phyloP scores from a whole-genome alignment of 2,113 vertebrate species.

The Lamprotornis superbus region DNA sequence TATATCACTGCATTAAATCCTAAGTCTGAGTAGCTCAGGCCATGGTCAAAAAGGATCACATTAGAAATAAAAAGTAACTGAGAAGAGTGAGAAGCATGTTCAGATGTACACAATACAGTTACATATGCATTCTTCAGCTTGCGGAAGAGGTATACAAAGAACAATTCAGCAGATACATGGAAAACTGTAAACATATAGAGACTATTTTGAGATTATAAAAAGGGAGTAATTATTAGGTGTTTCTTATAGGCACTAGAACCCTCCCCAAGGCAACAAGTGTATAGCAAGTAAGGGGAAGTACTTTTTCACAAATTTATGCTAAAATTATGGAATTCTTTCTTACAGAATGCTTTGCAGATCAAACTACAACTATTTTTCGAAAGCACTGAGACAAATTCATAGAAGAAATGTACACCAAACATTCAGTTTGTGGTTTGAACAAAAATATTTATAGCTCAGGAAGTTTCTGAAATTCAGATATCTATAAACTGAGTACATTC shows the following conservation, averaged over 20 bases:
- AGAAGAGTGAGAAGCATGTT: background rate
- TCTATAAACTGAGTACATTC: background rate
- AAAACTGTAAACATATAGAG: background rate
- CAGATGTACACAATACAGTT: background rate
- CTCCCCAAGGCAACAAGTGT: background rate
- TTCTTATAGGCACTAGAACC: background rate
- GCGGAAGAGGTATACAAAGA: background rate
- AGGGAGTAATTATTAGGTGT: background rate
- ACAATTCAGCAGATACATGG: background rate
- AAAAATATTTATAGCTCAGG: background rate
- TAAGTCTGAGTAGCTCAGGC: background rate
- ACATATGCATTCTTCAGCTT: background rate
- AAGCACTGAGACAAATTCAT: background rate
- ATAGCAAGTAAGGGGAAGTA: background rate
- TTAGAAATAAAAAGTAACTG: background rate
- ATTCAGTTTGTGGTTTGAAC: background rate
- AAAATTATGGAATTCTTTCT: background rate
- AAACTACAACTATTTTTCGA: background rate
- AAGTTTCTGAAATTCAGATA: background rate
- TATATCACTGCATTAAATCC: background rate
- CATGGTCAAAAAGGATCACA: background rate
- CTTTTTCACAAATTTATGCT: background rate
- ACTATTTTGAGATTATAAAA: background rate
- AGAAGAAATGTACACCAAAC: background rate
- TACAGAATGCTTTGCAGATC: background rate